Evolutionary conservation across 64 coral and sea anemone genomes (phyloP).

Genomic region (Acropora yongei): DNA sequence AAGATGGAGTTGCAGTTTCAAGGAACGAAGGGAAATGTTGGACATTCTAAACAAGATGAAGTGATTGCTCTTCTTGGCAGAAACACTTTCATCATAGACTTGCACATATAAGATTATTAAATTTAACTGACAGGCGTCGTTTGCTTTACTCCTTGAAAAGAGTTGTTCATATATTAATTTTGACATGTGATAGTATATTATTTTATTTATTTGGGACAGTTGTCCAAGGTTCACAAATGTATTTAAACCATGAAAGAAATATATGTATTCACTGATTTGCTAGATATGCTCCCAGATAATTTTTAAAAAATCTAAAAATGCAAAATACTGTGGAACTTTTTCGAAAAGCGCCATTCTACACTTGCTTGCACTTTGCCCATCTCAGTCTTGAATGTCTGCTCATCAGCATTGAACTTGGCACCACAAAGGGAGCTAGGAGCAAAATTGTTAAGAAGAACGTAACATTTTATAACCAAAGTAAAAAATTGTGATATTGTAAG

Average conservation of each 20-base stretch:
- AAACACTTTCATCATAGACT: neutral
- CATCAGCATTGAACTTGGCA: constrained; percentile 17
- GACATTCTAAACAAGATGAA: neutral
- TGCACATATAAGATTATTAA: no score
- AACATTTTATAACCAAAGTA: neutral
- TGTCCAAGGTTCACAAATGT: neutral
- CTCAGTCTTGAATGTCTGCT: constrained; percentile 2
- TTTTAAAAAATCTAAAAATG: neutral
- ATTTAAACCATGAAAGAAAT: neutral
- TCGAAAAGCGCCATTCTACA: neutral
- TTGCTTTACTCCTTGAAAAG: constrained; percentile 8
- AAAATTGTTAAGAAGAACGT: neutral
- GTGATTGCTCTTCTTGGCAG: neutral
- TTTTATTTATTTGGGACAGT: neutral
- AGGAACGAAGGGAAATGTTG: constrained; percentile 36
- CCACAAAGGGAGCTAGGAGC: constrained; percentile 10
- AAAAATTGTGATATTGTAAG: neutral
- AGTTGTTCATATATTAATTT: constrained; percentile 1
- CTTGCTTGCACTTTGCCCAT: neutral
- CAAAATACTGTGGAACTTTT: neutral
- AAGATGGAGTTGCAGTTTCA: constrained; percentile 35
- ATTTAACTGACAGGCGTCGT: neutral
- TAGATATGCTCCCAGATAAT: neutral
- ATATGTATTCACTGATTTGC: neutral
- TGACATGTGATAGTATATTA: constrained; percentile 11